Conservation (phyloP, 1,140 invertebrate species). For the Papilio polyxenes region DNA sequence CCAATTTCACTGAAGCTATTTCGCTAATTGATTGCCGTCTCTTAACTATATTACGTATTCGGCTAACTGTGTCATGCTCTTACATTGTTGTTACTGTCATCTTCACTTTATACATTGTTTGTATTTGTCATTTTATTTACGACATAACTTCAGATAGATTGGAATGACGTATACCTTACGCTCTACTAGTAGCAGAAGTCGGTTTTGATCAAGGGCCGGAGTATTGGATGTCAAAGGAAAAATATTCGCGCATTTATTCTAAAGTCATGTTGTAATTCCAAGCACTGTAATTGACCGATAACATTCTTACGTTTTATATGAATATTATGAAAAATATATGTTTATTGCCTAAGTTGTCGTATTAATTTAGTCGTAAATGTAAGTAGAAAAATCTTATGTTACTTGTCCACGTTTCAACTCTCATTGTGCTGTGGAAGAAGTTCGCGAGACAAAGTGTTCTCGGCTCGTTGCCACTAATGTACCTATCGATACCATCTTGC, state of each 20-base stretch:
- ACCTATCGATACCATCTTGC: background rate
- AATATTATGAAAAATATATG: no score
- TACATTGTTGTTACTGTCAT: constrained; percentile 7
- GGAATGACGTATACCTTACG: no score
- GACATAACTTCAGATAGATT: background rate
- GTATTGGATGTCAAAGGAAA: no score
- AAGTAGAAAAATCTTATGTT: background rate
- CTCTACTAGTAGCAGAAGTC: no score
- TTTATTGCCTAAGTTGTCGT: no score
- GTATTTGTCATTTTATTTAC: background rate
- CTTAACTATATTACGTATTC: constrained; percentile 4
- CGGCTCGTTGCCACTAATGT: background rate
- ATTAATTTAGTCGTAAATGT: background rate
- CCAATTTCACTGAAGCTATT: constrained; percentile 35
- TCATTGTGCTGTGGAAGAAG: background rate
- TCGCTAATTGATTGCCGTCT: constrained; percentile 28
- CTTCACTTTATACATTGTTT: background rate
- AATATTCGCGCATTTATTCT: no score
- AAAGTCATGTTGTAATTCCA: no score
- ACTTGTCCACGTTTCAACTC: constrained; percentile 13
- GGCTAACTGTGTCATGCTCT: background rate
- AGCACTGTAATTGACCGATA: no score
- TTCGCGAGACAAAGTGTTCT: background rate
- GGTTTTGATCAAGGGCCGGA: no score
- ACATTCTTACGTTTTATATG: no score